Conservation (phyloP, 2,113 vertebrate genomes). For the Vidua macroura region DNA sequence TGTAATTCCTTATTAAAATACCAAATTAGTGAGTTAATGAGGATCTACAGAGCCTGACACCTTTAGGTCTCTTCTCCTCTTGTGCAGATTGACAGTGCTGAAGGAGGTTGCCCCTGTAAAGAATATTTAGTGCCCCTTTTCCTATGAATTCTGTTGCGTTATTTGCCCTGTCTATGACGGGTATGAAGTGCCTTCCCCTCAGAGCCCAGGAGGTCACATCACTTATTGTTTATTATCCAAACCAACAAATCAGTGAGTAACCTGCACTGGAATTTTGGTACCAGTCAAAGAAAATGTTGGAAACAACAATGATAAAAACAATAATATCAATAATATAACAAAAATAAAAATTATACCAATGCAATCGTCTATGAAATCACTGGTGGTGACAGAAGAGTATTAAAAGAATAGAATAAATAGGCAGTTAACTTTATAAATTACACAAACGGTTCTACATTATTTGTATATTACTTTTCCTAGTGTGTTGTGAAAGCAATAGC, state of each 20-base stretch:
- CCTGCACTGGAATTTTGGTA: background rate
- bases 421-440: background rate
- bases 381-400: background rate
- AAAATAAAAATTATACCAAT: background rate
- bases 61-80: background rate
- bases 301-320: background rate
- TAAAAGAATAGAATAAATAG: background rate
- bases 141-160: background rate
- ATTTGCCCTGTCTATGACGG: background rate
- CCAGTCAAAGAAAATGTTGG: background rate
- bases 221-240: background rate
- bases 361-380: background rate
- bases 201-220: background rate
- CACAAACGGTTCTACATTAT: background rate
- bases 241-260: background rate
- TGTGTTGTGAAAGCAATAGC: background rate
- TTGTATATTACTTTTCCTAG: background rate
- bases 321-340: background rate
- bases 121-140: background rate
- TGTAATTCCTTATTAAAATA: background rate
- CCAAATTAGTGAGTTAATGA: background rate
- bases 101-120: background rate
- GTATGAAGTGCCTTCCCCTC: background rate
- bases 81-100: background rate
- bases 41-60: background rate